Conservation (phyloP, 2,888 invertebrate species). For the Suillia variegata region DNA sequence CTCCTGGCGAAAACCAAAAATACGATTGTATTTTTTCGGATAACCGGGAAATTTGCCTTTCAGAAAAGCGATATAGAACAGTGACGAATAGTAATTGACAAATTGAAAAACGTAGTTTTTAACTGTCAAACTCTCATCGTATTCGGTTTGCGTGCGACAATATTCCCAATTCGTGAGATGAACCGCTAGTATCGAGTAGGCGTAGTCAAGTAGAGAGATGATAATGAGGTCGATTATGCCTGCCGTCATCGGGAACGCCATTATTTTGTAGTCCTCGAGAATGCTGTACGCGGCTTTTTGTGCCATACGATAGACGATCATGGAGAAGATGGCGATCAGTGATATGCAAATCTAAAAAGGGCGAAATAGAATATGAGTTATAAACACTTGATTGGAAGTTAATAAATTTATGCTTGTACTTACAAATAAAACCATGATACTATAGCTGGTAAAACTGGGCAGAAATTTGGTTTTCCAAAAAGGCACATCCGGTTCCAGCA, state of each 20-base stretch:
- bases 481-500: conserved; percentile 74
- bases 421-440: conserved; percentile 64
- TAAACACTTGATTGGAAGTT: background rate
- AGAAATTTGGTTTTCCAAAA: conserved; percentile 79
- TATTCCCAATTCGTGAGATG: conserved; percentile 76
- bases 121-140: conserved; percentile 82
- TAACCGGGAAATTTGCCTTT: conserved; percentile 81
- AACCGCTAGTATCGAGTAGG: conserved; percentile 70
- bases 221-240: conserved; percentile 78
- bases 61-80: conserved; percentile 83
- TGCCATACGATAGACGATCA: conserved; percentile 78
- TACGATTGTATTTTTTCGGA: conserved; percentile 76
- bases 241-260: conserved; percentile 76
- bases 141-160: conserved; percentile 82
- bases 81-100: conserved; percentile 86
- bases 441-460: conserved; percentile 72
- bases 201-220: conserved; percentile 76
- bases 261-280: conserved; percentile 66
- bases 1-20: conserved; percentile 74
- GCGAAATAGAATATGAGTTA: background rate
- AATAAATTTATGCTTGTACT: conserved; percentile 26
- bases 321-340: conserved; percentile 74
- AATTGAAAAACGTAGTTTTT: conserved; percentile 89
- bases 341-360: conserved; percentile 68
- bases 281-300: conserved; percentile 67